Evolutionary conservation across 2,888 invertebrate genomes (phyloP).

Genomic region (Drosophila putrida): DNA sequence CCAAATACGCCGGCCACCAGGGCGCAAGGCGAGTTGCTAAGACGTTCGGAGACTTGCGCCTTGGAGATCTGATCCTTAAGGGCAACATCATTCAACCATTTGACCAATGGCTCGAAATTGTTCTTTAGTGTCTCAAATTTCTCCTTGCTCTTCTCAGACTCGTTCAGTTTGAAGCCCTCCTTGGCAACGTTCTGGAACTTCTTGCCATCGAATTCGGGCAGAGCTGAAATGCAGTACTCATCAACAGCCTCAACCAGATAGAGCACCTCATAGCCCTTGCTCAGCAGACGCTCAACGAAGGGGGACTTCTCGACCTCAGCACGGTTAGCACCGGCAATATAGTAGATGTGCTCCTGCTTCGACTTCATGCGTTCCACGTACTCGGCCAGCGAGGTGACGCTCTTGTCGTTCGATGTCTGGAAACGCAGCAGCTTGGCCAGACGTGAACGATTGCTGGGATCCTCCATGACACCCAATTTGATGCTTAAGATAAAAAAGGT

Average conservation of each 20-base stretch:
- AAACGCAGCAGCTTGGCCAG: constrained; percentile 97
- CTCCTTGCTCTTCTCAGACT: constrained; percentile 90
- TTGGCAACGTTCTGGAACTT: constrained; percentile 99
- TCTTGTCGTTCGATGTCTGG: constrained; percentile 90
- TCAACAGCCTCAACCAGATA: constrained; percentile 98
- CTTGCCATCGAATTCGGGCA: constrained; percentile 99
- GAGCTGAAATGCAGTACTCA: constrained; percentile 97
- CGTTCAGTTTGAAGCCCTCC: constrained; percentile 96
- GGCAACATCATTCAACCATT: constrained; percentile 94
- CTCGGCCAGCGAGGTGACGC: constrained; percentile 91
- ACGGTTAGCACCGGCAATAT: constrained; percentile 95
- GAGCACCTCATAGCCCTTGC: constrained; percentile 97
- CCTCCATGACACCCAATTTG: constrained; percentile 98
- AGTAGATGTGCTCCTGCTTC: constrained; percentile 97
- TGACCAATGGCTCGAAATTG: constrained; percentile 94
- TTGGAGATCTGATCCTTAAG: constrained; percentile 92
- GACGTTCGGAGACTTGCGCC: constrained; percentile 93
- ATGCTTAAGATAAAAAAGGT: constrained; percentile 87
- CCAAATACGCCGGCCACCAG: constrained; percentile 98
- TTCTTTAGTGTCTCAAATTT: constrained; percentile 91
- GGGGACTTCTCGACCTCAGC: constrained; percentile 96
- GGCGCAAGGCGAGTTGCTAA: constrained; percentile 97
- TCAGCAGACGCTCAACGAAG: constrained; percentile 96
- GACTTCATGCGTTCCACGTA: constrained; percentile 98
- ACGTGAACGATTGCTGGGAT: constrained; percentile 97